Evolutionary conservation across 2,888 invertebrate species (phyloP).

Genomic region (Mythimna lalbum): DNA sequence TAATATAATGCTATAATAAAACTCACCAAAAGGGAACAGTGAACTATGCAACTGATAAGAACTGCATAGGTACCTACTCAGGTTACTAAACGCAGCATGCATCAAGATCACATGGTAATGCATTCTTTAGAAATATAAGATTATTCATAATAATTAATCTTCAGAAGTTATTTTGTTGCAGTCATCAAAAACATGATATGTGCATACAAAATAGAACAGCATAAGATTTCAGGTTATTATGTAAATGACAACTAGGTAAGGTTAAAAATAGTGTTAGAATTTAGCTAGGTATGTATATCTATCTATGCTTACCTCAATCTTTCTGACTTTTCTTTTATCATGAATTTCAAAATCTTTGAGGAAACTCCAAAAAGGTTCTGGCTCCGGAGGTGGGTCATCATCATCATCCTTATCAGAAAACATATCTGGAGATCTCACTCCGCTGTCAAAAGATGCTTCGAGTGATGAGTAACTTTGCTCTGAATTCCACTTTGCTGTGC

Average conservation of each 20-base stretch:
- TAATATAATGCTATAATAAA: not conserved
- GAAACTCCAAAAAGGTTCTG: conserved; percentile 82
- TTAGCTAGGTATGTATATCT: too few species aligned
- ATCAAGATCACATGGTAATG: conserved; percentile 13
- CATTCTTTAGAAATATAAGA: not conserved
- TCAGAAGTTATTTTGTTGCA: not conserved
- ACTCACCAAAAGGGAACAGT: conserved; percentile 1
- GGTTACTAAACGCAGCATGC: conserved; percentile 10
- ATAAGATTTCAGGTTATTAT: conserved; percentile 41
- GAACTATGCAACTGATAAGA: conserved; percentile 32
- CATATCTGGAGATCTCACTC: conserved; percentile 92
- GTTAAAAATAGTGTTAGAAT: conserved; percentile 30
- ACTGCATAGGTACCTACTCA: conserved; percentile 13
- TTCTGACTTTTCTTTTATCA: conserved; percentile 83
- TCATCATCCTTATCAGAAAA: conserved; percentile 91
- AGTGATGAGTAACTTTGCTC: conserved; percentile 86
- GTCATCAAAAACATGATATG: conserved; percentile 1
- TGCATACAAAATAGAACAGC: conserved; percentile 9
- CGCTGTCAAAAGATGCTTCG: conserved; percentile 87
- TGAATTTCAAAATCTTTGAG: conserved; percentile 81
- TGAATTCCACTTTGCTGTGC: conserved; percentile 80
- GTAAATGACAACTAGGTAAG: conserved; percentile 32
- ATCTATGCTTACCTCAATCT: conserved; percentile 79
- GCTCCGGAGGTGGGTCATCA: conserved; percentile 66
- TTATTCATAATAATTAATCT: not conserved